A percentile compares a stretch with the other conserved stretches of the same genome.
Evolutionary conservation across 2,888 invertebrate genomes (phyloP).

Genomic region (Xanthia icteritia): DNA sequence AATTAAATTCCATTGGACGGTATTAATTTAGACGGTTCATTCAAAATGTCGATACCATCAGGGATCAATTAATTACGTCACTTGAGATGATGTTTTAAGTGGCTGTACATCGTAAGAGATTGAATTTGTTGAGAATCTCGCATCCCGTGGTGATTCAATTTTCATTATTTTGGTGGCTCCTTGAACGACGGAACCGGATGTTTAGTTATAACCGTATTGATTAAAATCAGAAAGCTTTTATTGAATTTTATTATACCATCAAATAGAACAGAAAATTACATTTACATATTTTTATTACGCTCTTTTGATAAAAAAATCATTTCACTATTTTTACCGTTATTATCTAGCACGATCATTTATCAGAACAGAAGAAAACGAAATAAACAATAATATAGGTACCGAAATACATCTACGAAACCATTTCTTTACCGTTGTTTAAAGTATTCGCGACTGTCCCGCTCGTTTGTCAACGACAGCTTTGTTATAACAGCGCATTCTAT

Average conservation of each 20-base stretch:
- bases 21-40: constrained; percentile 56
- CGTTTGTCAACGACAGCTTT: constrained; percentile 58
- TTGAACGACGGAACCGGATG: constrained; percentile 9
- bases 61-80: constrained; percentile 55
- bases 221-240: constrained; percentile 32
- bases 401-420: constrained; percentile 18
- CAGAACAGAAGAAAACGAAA: constrained; percentile 25
- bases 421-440: constrained; percentile 27
- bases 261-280: not conserved
- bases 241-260: not conserved
- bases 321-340: constrained; percentile 36
- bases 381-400: constrained; percentile 8
- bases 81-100: constrained; percentile 51
- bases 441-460: constrained; percentile 49
- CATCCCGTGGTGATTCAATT: constrained; percentile 34
- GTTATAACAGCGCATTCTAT: constrained; percentile 45
- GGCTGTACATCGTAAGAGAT: constrained; percentile 39
- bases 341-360: constrained; percentile 41
- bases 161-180: constrained; percentile 45
- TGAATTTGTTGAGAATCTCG: constrained; percentile 39
- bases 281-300: not conserved
- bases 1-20: constrained; percentile 56
- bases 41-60: constrained; percentile 59
- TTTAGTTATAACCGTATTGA: constrained; percentile 42
- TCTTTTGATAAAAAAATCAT: not conserved